These are phyloP conservation scores for Platycnemis pennipes DNA, from an alignment of 2,888 invertebrate genomes.

Conservation along the genomic window DNA sequence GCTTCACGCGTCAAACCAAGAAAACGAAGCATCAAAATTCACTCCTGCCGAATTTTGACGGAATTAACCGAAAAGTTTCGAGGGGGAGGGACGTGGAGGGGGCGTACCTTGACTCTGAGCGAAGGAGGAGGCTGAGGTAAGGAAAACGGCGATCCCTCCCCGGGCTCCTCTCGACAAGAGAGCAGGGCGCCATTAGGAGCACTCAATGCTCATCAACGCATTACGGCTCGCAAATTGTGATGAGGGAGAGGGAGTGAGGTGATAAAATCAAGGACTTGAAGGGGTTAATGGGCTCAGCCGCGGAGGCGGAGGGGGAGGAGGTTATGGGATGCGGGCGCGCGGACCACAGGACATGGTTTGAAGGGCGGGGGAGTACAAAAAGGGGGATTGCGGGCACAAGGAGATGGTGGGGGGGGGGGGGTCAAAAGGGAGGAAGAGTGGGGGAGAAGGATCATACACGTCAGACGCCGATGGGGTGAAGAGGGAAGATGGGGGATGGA, in stretches of 20 bases:
- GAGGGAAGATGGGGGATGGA: neutral
- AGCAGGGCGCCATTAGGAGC: neutral
- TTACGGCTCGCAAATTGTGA: conserved; percentile 18
- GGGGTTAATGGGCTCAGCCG: conserved; percentile 1
- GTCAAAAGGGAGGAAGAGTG: neutral
- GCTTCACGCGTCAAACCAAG: too few species aligned
- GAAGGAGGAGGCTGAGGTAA: neutral
- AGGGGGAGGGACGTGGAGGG: too few species aligned
- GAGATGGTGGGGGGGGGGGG: neutral
- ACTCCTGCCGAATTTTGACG: neutral
- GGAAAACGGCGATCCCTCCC: neutral
- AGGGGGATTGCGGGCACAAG: too few species aligned
- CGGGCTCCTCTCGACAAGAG: neutral
- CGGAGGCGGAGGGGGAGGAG: neutral
- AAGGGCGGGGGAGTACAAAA: neutral
- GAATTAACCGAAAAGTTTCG: neutral
- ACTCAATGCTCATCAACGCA: conserved; percentile 11
- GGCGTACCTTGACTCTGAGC: neutral
- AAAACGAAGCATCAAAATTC: neutral
- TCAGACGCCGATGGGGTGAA: neutral
- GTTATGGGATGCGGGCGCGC: too few species aligned
- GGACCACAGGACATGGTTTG: neutral
- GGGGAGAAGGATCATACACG: neutral
- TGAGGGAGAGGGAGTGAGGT: neutral
- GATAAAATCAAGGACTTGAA: conserved; percentile 18